Conservation (phyloP, 2,888 invertebrate genomes). For the Stramonita haemastoma region DNA sequence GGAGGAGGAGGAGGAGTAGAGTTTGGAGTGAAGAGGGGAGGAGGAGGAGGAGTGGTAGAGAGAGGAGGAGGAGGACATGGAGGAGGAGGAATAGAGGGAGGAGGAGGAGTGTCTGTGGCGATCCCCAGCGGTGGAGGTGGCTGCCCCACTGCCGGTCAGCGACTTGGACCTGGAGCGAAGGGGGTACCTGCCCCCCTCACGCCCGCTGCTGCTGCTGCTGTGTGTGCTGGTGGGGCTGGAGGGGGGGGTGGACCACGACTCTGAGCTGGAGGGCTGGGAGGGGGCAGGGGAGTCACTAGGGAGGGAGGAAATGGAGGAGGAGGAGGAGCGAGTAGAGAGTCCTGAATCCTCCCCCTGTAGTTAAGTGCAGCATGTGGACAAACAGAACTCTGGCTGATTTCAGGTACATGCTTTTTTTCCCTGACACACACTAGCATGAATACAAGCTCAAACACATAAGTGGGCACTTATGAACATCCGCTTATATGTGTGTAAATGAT, state of each 20-base stretch:
- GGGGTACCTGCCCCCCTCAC: slow-evolving; percentile 3
- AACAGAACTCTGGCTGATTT: background rate
- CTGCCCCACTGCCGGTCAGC: background rate
- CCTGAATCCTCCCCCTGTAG: slow-evolving; percentile 34
- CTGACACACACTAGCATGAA: background rate
- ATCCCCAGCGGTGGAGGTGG: background rate
- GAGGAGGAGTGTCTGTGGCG: slow-evolving; percentile 26
- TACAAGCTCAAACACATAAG: background rate
- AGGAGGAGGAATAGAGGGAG: slow-evolving; percentile 23
- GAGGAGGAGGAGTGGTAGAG: slow-evolving; percentile 19
- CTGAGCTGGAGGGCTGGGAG: slow-evolving; percentile 22
- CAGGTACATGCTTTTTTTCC: background rate
- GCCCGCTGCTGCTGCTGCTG: background rate
- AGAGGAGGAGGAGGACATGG: slow-evolving; percentile 1
- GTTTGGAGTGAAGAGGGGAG: slow-evolving; percentile 8
- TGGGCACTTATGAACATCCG: too few relatives aligned
- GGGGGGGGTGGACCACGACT: slow-evolving; percentile 33
- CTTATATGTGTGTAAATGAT: too few relatives aligned
- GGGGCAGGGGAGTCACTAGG: background rate
- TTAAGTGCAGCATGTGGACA: slow-evolving; percentile 17
- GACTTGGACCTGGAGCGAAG: slow-evolving; percentile 23
- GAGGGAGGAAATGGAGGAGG: slow-evolving; percentile 5
- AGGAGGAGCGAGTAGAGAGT: slow-evolving; percentile 20
- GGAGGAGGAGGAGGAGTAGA: slow-evolving; percentile 20
- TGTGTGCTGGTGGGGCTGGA: background rate